Conservation (phyloP, 64 coral and sea anemone species). For the Stichodactyla mertensii region DNA sequence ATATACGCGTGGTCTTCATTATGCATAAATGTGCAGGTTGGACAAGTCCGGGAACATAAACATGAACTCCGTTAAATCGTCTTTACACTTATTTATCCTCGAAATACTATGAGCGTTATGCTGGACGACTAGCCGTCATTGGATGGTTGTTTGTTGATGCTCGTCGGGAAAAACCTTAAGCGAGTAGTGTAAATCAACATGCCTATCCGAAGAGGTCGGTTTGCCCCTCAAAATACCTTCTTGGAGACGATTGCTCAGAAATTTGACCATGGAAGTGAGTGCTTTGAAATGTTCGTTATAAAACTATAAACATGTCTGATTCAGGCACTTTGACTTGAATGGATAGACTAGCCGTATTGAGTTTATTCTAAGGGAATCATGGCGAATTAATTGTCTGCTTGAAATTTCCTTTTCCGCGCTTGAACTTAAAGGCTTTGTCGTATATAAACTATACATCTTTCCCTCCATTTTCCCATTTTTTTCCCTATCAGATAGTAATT, state of each 20-base stretch:
- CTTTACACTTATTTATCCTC: conserved; percentile 50
- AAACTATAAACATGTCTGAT: not conserved
- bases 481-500: conserved; percentile 72
- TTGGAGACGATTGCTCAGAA: conserved; percentile 90
- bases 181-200: conserved; percentile 50
- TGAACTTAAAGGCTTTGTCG: not conserved
- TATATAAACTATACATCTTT: not conserved
- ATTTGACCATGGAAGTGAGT: conserved; percentile 95
- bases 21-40: conserved; percentile 37
- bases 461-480: not conserved
- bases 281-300: conserved; percentile 5
- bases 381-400: not conserved
- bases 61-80: conserved; percentile 73
- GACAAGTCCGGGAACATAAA: conserved; percentile 57
- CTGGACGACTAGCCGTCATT: conserved; percentile 22
- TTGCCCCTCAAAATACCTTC: conserved; percentile 89
- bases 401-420: not conserved
- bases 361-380: not conserved
- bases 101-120: conserved; percentile 55
- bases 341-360: not conserved
- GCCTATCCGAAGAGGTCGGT: conserved; percentile 84
- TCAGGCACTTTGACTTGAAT: not conserved
- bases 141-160: conserved; percentile 31
- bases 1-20: not conserved
- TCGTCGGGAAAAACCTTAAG: conserved; percentile 3